Evolutionary conservation across 1,140 invertebrate genomes (phyloP), one percentile per base, ranked within the genome.

Genomic region (Aphis craccivora): DNA sequence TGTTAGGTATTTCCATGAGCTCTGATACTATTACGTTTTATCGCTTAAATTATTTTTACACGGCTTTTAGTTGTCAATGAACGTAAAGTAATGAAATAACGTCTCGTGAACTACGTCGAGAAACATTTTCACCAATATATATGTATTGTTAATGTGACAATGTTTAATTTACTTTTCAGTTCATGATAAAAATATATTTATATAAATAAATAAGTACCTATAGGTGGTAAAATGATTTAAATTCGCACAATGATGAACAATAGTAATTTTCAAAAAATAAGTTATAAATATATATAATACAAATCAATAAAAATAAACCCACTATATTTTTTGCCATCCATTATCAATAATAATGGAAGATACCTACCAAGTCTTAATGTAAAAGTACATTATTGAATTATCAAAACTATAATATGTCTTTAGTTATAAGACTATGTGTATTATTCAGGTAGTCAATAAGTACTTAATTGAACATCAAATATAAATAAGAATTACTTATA

Each of bases 11-110:
- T 76, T 76, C 14, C 60, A n/a, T 76, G 30, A n/a, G 60, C n/a
- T n/a, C 14, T 76, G 11, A 3, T 76, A n/a, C 60, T 76, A 18
- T 76, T 76, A 6, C 30, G n/a, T 76, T 76, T 67, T 76, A 76
- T 76, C 60, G 14, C 30, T 76, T 76, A n/a, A 76, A 76, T n/a
- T 76, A 76, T 76, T 76, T 67, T 76, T n/a, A 76, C n/a, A 76
- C 60, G 14, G 14, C 30, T 76, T 76, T 76, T 30, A 30, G 30
- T 76, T 67, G 11, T 76, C 60, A 76, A 76, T 76, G n/a, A 76
- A 76, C 30, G 30, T 35, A 35, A 76, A 76, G 60, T n/a, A 76
- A 76, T 76, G n/a, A 76, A 76, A 76, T 35, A 76, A 76, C n/a
- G 60, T 76, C 60, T 76, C n/a, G 30, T n/a, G n/a, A 76, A 76